phyloP scores from a whole-genome alignment of 2,797 vertebrate species.

The Leptoclinus maculatus region DNA sequence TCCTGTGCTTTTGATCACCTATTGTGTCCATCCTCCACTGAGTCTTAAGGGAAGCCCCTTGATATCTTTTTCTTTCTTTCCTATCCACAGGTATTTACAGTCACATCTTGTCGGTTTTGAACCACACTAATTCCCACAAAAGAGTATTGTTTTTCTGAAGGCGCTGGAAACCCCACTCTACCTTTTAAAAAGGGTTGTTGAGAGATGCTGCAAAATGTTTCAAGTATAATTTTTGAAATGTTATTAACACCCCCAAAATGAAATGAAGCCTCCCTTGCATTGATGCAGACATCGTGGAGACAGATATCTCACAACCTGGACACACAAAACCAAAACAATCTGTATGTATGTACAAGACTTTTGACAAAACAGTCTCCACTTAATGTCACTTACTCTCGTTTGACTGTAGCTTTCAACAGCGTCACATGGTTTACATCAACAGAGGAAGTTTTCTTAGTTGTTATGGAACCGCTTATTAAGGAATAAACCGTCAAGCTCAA shows the following conservation, averaged over 20 bases:
- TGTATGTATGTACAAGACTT: neutral
- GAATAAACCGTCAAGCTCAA: slow-evolving; percentile 6
- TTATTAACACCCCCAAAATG: neutral
- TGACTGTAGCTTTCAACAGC: slow-evolving; percentile 7
- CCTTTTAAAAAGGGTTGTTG: slow-evolving; percentile 17
- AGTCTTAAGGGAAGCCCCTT: slow-evolving; percentile 14
- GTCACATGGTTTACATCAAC: too few relatives aligned
- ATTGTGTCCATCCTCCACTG: slow-evolving; percentile 31
- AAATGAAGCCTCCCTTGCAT: neutral
- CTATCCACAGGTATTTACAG: slow-evolving; percentile 37
- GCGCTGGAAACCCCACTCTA: too few relatives aligned
- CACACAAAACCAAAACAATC: neutral
- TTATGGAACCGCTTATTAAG: neutral
- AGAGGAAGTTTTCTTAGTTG: neutral
- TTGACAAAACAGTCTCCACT: neutral
- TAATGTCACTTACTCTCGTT: neutral
- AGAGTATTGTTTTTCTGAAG: slow-evolving; percentile 12
- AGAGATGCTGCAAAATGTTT: neutral
- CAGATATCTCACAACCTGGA: neutral
- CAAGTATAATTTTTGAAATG: neutral
- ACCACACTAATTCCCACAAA: slow-evolving; percentile 26
- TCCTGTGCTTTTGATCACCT: slow-evolving; percentile 53
- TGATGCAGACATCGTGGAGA: neutral
- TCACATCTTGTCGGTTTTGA: slow-evolving; percentile 12
- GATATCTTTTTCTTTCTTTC: slow-evolving; percentile 8